Evolutionary conservation across 2,888 invertebrate genomes (phyloP).

Genomic region (Boloria euphrosyne): DNA sequence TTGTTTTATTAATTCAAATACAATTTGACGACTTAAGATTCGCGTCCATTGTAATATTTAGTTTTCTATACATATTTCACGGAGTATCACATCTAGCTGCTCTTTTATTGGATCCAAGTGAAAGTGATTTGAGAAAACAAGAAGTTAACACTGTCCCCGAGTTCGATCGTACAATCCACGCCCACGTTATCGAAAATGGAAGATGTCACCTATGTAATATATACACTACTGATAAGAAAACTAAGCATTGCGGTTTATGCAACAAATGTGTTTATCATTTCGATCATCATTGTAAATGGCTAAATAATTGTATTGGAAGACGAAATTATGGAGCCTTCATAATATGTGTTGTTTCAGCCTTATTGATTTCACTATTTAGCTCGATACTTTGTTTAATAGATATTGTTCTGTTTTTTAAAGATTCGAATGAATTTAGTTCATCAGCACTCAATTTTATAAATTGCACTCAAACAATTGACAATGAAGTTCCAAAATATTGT

Average conservation of each 20-base stretch:
- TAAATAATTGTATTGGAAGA: slow-evolving; percentile 97
- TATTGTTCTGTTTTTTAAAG: slow-evolving; percentile 84
- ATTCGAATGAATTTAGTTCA: slow-evolving; percentile 83
- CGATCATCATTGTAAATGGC: slow-evolving; percentile 99
- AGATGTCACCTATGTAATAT: slow-evolving; percentile 96
- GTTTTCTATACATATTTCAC: slow-evolving; percentile 88
- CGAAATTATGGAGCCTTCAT: slow-evolving; percentile 94
- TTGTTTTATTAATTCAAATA: slow-evolving; percentile 87
- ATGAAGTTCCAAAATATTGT: slow-evolving; percentile 53
- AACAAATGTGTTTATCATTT: slow-evolving; percentile 98
- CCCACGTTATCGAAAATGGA: slow-evolving; percentile 97
- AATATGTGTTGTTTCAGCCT: slow-evolving; percentile 90
- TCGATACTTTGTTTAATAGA: slow-evolving; percentile 87
- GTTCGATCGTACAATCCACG: slow-evolving; percentile 93
- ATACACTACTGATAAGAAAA: slow-evolving; percentile 86
- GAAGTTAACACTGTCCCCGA: slow-evolving; percentile 87
- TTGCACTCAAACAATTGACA: slow-evolving; percentile 52
- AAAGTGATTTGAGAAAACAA: slow-evolving; percentile 86
- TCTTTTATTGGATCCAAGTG: slow-evolving; percentile 93
- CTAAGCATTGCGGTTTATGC: slow-evolving; percentile 98
- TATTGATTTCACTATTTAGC: slow-evolving; percentile 87
- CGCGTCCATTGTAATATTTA: slow-evolving; percentile 82
- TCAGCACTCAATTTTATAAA: slow-evolving; percentile 75
- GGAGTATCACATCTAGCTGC: slow-evolving; percentile 89
- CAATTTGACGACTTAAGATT: slow-evolving; percentile 85